Evolutionary conservation across 2,888 invertebrate genomes (phyloP).

Genomic region (Coleophora deauratella): DNA sequence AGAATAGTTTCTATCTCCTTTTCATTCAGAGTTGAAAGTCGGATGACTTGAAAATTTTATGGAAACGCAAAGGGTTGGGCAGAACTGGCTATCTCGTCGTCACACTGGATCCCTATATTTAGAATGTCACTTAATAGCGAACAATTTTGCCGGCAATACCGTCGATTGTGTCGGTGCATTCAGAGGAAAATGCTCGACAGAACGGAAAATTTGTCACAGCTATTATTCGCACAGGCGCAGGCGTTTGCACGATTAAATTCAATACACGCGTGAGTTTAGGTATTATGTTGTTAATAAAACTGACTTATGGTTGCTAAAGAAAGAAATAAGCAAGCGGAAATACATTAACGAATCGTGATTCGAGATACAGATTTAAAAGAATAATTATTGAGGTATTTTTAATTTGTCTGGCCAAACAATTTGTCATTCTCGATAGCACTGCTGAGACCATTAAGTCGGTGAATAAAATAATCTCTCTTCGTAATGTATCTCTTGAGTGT

Average conservation of each 20-base stretch:
- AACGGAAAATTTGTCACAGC: slow-evolving; percentile 68
- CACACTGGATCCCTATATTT: slow-evolving; percentile 61
- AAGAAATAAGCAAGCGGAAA: too few species aligned
- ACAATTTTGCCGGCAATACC: slow-evolving; percentile 66
- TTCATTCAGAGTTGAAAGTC: slow-evolving; percentile 3
- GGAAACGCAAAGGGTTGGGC: slow-evolving; percentile 43
- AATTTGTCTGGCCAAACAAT: slow-evolving; percentile 16
- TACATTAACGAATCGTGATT: too few species aligned
- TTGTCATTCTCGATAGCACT: slow-evolving; percentile 42
- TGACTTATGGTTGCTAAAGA: neutral
- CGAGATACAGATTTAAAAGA: too few species aligned
- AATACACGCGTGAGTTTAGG: slow-evolving; percentile 41
- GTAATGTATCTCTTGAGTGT: slow-evolving; percentile 31
- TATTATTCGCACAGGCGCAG: slow-evolving; percentile 65
- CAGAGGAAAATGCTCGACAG: slow-evolving; percentile 68
- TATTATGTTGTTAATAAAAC: neutral
- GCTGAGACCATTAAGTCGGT: slow-evolving; percentile 42
- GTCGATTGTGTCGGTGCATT: slow-evolving; percentile 66
- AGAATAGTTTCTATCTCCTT: slow-evolving; percentile 16
- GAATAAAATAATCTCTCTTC: slow-evolving; percentile 46
- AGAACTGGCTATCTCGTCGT: slow-evolving; percentile 44
- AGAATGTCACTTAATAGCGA: slow-evolving; percentile 67
- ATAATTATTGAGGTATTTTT: too few species aligned
- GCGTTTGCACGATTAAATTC: slow-evolving; percentile 65
- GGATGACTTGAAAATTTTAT: slow-evolving; percentile 16